phyloP scores from a whole-genome alignment of 1,140 invertebrate species.

The Parapsyche elsis region DNA sequence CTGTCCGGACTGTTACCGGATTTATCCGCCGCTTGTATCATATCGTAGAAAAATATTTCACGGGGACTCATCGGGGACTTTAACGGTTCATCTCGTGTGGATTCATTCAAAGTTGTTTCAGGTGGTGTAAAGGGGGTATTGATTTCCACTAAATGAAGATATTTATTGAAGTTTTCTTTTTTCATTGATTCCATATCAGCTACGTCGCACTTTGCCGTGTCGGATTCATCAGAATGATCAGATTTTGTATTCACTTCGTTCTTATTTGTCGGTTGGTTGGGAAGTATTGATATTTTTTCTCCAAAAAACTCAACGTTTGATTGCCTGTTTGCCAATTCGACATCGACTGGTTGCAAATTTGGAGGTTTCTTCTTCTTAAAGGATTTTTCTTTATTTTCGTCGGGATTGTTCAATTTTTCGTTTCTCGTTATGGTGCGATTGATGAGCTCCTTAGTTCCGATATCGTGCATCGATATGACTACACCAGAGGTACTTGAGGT shows the following conservation, averaged over 20 bases:
- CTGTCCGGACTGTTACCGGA: slow-evolving; percentile 51
- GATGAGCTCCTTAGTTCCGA: slow-evolving; percentile 45
- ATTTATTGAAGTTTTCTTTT: slow-evolving; percentile 52
- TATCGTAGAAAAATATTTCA: slow-evolving; percentile 55
- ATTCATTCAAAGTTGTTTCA: background rate
- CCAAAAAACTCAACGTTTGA: slow-evolving; percentile 49
- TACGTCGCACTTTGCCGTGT: slow-evolving; percentile 35
- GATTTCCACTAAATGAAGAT: slow-evolving; percentile 52
- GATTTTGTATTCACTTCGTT: slow-evolving; percentile 15
- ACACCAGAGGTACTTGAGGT: slow-evolving; percentile 44
- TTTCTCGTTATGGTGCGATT: slow-evolving; percentile 12
- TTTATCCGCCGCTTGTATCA: slow-evolving; percentile 54
- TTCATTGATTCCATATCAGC: slow-evolving; percentile 49
- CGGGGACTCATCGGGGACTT: slow-evolving; percentile 52
- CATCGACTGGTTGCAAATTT: slow-evolving; percentile 49
- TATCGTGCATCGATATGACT: slow-evolving; percentile 48
- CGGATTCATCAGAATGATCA: background rate
- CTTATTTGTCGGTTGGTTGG: slow-evolving; percentile 1
- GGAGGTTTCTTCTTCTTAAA: slow-evolving; percentile 47
- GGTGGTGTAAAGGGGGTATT: slow-evolving; percentile 50
- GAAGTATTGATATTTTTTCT: slow-evolving; percentile 48
- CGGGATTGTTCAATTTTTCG: background rate
- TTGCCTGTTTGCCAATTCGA: slow-evolving; percentile 52
- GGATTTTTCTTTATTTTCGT: slow-evolving; percentile 12
- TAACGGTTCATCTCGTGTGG: background rate